Evolutionary conservation across 2,888 invertebrate genomes (phyloP).

Genomic region (Crossocerus cetratus): DNA sequence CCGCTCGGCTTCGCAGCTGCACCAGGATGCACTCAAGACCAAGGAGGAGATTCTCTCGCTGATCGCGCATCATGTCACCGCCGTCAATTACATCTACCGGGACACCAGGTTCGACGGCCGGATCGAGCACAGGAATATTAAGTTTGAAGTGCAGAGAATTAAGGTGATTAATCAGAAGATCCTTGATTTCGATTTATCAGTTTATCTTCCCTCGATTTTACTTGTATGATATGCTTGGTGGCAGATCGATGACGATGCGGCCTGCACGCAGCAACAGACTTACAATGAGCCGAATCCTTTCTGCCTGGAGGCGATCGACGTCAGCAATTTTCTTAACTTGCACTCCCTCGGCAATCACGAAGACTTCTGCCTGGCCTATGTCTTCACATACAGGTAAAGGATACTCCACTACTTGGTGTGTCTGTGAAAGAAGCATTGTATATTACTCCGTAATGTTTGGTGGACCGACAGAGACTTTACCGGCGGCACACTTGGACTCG

Average conservation of each 20-base stretch:
- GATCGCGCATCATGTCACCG: slow-evolving; percentile 98
- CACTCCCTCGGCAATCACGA: slow-evolving; percentile 98
- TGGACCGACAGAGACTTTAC: slow-evolving; percentile 89
- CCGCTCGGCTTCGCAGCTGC: slow-evolving; percentile 78
- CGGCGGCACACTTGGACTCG: slow-evolving; percentile 97
- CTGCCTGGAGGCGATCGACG: slow-evolving; percentile 98
- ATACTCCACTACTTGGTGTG: too few relatives aligned
- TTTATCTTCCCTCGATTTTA: too few relatives aligned
- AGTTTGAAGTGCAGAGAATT: slow-evolving; percentile 96
- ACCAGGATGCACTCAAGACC: slow-evolving; percentile 90
- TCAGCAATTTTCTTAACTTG: slow-evolving; percentile 98
- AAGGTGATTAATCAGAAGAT: slow-evolving; percentile 78
- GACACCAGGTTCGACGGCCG: slow-evolving; percentile 96
- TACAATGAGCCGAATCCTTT: slow-evolving; percentile 89
- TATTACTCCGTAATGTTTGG: slow-evolving; percentile 2
- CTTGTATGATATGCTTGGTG: not conserved
- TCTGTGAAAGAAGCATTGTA: not conserved
- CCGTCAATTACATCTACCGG: slow-evolving; percentile 97
- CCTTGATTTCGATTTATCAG: too few relatives aligned
- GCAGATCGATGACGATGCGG: slow-evolving; percentile 94
- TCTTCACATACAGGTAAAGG: slow-evolving; percentile 88
- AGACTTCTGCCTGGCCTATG: slow-evolving; percentile 99
- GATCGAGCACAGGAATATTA: slow-evolving; percentile 93
- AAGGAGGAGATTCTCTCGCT: slow-evolving; percentile 97
- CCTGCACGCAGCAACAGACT: slow-evolving; percentile 81